phyloP scores from a whole-genome alignment of 2,797 vertebrate genomes.

The Esox lucius region DNA sequence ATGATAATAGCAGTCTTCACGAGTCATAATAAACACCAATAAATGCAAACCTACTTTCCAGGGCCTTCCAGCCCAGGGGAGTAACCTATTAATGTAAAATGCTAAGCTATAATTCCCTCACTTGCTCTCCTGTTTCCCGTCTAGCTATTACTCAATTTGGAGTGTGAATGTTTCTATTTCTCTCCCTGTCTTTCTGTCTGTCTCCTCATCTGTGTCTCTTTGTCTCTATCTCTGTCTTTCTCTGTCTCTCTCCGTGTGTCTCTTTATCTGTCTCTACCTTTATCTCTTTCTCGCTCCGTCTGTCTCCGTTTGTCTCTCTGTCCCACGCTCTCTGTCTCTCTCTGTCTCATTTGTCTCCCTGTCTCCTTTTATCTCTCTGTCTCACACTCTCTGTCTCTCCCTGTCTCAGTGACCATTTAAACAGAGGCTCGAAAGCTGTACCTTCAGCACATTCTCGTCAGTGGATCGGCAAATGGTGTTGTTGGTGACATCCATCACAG shows the following conservation, averaged over 20 bases:
- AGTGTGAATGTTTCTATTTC: too few species aligned
- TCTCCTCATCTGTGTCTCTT: too few species aligned
- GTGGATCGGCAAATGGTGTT: conserved; percentile 83
- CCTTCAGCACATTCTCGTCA: conserved; percentile 85
- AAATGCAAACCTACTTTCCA: conserved; percentile 11
- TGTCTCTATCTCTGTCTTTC: background rate
- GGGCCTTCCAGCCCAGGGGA: too few species aligned
- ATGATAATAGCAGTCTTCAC: background rate
- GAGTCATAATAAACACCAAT: conserved; percentile 45
- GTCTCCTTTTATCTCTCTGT: background rate
- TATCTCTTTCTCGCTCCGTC: conserved; percentile 1
- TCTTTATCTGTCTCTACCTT: background rate
- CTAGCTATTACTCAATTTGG: too few species aligned
- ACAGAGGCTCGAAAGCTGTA: conserved; percentile 60
- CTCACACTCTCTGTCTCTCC: conserved; percentile 6
- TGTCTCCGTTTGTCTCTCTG: background rate
- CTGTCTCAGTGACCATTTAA: conserved; percentile 20
- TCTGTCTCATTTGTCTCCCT: background rate
- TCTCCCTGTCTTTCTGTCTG: too few species aligned
- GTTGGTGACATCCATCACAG: conserved; percentile 85
- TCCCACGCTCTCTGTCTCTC: background rate
- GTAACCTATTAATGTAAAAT: background rate
- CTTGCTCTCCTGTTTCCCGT: too few species aligned
- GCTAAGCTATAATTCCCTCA: background rate
- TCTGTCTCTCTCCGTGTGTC: background rate